phyloP scores from a whole-genome alignment of 2,888 invertebrate species.

The Helleia helle region DNA sequence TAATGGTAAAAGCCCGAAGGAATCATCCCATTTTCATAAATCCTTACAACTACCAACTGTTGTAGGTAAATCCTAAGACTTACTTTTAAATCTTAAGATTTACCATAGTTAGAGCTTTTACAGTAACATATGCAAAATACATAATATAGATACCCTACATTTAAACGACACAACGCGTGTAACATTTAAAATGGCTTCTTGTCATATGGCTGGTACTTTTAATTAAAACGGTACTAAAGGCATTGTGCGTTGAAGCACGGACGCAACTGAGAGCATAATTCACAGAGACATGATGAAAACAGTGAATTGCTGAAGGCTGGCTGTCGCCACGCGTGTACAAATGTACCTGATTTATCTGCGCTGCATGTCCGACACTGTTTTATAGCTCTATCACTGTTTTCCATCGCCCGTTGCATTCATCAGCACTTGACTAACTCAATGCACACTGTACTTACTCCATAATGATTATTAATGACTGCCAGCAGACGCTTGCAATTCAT shows the following conservation, averaged over 20 bases:
- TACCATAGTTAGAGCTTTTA: too few relatives aligned
- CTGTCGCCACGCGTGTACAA: conserved; percentile 21
- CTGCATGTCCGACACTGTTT: conserved; percentile 22
- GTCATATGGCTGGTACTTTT: too few relatives aligned
- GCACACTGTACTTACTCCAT: conserved; percentile 6
- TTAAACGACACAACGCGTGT: too few relatives aligned
- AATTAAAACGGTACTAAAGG: conserved; percentile 6
- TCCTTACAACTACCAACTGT: too few relatives aligned
- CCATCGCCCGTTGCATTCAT: conserved; percentile 14
- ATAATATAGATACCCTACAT: too few relatives aligned
- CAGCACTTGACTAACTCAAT: conserved; percentile 11
- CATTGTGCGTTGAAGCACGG: conserved; percentile 10
- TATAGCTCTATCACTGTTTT: conserved; percentile 20
- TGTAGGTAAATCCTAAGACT: too few relatives aligned
- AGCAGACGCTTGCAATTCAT: conserved; percentile 11
- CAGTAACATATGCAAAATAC: too few relatives aligned
- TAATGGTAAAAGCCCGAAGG: too few relatives aligned
- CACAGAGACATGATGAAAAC: conserved; percentile 22
- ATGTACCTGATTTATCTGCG: conserved; percentile 23
- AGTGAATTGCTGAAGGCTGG: conserved; percentile 20
- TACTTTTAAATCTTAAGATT: too few relatives aligned
- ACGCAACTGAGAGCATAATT: conserved; percentile 18
- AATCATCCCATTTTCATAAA: too few relatives aligned
- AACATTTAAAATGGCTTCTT: too few relatives aligned
- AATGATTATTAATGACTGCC: conserved; percentile 18